A percentile compares a stretch with the other conserved stretches of the same genome.
Conservation (phyloP, 2,888 invertebrate genomes). For the Byasa hedistus region DNA sequence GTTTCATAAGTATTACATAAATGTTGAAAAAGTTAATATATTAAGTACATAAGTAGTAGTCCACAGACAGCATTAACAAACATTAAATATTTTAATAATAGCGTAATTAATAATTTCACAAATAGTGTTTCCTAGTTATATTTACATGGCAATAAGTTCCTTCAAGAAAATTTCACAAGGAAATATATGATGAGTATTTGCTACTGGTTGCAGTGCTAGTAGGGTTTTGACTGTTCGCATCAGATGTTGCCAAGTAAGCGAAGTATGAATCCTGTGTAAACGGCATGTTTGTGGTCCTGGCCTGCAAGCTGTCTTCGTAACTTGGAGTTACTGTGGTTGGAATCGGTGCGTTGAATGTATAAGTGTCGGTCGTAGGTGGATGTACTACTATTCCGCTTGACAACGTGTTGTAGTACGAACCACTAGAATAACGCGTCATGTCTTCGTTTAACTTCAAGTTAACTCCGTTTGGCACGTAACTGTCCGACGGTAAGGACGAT, state of each 20-base stretch:
- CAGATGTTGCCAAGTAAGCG: conserved; percentile 56
- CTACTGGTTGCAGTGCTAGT: conserved; percentile 45
- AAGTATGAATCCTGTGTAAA: conserved; percentile 64
- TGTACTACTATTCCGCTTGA: conserved; percentile 57
- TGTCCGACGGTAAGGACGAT: conserved; percentile 59
- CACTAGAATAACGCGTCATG: conserved; percentile 54
- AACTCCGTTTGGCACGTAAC: conserved; percentile 68
- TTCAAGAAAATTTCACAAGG: conserved; percentile 49
- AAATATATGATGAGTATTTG: conserved; percentile 67
- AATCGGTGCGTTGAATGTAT: conserved; percentile 52
- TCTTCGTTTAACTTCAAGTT: conserved; percentile 68
- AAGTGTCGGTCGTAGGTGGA: conserved; percentile 55
- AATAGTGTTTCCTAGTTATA: conserved; percentile 1
- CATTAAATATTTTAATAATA: neutral
- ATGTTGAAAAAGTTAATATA: neutral
- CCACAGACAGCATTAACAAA: neutral
- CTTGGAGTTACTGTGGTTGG: conserved; percentile 53
- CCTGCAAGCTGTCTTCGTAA: conserved; percentile 60
- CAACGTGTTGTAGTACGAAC: conserved; percentile 60
- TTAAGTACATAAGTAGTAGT: conserved; percentile 1
- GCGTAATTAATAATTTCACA: neutral
- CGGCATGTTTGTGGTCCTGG: conserved; percentile 49
- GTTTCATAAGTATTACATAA: neutral
- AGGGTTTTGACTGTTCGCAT: conserved; percentile 50
- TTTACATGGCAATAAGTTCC: conserved; percentile 4